Base-by-base conservation (phyloP, 2,797 vertebrate genomes). In the Pogoniulus pusillus region DNA sequence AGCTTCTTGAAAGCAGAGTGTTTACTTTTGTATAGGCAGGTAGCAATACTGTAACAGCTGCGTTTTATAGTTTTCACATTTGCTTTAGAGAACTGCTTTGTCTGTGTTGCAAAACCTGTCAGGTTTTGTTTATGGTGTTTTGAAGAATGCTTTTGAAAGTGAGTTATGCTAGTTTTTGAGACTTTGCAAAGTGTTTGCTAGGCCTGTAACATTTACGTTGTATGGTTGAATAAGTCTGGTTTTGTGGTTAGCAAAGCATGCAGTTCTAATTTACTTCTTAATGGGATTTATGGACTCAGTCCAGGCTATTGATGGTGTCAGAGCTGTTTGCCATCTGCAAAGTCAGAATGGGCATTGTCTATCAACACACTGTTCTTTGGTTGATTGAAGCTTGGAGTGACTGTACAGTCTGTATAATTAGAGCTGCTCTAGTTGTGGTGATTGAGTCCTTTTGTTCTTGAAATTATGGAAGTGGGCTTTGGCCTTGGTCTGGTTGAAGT, bases 301-400 rank as follows among this genome's bases (percentile, higher is more conserved):
- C 63, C 62, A 78, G 66, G 30, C 87, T 63, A 0, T 29, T 81
- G 69, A 16, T 89, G 72, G 16, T 80, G 37, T 85, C 37, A 43
- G 73, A 93, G 70, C 60, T 73, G 53, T 73, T 84, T 84, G 84
- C 80, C 66, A 43, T 91, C 66, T 89, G 47, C 53, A 53, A 32
- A 83, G 73, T 87, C 47, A 93, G 76, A 94, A 27, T 12, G 29
- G 82, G 76, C 91, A 87, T 88, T 88, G 91, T 96, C 51, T 90
- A 73, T 65, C 51, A 53, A 4, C 59, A 82, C 54, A 51, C 43
- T 84, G 49, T 45, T 47, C 14, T n/a, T 82, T 79, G 64, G 30
- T 73, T 82, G 43, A 34, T 13, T 23, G 53, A 47, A 65, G 70
- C 54, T 68, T 1, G 0, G 29, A 55, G 27, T 14, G 32, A 85